A percentile compares a stretch with the other conserved stretches of the same genome.
Conservation (phyloP, 1,140 invertebrate species). For the Arctopsyche grandis region DNA sequence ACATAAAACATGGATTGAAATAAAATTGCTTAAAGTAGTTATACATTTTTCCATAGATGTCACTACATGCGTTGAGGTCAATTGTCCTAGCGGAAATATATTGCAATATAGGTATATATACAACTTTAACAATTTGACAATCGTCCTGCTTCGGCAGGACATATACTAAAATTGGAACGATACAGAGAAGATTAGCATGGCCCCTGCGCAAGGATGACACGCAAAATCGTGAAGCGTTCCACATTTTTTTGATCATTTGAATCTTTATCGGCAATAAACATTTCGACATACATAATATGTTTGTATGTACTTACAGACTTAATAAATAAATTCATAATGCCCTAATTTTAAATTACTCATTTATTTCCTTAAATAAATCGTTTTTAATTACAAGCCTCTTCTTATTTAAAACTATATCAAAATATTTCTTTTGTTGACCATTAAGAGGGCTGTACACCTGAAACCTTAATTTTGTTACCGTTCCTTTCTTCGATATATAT, state of each 20-base stretch:
- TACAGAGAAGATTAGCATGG: constrained; percentile 95
- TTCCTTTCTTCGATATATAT: too few relatives aligned
- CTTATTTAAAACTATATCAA: too few relatives aligned
- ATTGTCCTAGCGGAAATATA: background rate
- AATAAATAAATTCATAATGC: background rate
- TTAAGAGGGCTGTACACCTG: too few relatives aligned
- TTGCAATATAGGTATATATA: constrained; percentile 16
- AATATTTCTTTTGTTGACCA: too few relatives aligned
- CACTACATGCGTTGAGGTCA: background rate
- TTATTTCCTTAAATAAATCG: too few relatives aligned
- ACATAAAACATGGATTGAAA: too few relatives aligned
- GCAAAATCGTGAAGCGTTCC: constrained; percentile 90
- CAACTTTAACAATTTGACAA: background rate
- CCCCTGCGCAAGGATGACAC: constrained; percentile 92
- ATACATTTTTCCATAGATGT: background rate
- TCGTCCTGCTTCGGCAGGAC: constrained; percentile 74
- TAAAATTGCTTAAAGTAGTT: too few relatives aligned
- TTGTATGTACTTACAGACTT: too few relatives aligned
- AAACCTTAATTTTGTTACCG: too few relatives aligned
- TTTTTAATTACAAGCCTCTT: too few relatives aligned
- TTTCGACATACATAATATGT: background rate
- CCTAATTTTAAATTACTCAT: background rate
- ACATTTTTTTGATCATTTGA: constrained; percentile 73
- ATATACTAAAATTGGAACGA: constrained; percentile 88
- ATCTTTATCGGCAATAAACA: background rate